These are phyloP conservation scores for Octopus sinensis DNA, from an alignment of 1,140 invertebrate genomes.

Conservation along the genomic window DNA sequence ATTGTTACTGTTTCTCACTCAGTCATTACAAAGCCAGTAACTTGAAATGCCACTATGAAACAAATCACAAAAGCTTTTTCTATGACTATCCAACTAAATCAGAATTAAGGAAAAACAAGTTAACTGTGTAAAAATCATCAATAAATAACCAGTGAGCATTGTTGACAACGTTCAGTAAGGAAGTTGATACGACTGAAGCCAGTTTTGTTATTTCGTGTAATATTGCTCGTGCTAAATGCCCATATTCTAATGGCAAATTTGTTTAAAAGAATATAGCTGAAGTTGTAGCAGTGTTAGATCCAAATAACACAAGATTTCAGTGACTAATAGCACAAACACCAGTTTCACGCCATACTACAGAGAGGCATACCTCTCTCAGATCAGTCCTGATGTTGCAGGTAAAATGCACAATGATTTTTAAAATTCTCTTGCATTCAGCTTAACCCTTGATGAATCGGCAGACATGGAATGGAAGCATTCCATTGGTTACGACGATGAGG, in stretches of 20 bases:
- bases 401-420: too few species aligned
- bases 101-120: background rate
- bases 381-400: too few species aligned
- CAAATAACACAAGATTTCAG: slow-evolving; percentile 8
- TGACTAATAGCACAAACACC: background rate
- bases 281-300: slow-evolving; percentile 1
- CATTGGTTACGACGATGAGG: too few species aligned
- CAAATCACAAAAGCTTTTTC: background rate
- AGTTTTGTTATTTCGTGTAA: slow-evolving; percentile 1
- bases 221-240: slow-evolving; percentile 7
- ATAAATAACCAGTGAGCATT: slow-evolving; percentile 4
- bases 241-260: slow-evolving; percentile 4
- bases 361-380: too few species aligned
- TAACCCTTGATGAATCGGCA: too few species aligned
- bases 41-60: background rate
- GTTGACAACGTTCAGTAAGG: background rate
- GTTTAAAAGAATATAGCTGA: slow-evolving; percentile 5
- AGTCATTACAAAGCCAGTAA: too few species aligned
- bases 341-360: too few species aligned
- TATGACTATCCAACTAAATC: background rate
- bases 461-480: too few species aligned
- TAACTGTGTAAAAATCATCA: background rate
- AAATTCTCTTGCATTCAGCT: too few species aligned
- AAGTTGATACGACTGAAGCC: slow-evolving; percentile 3
- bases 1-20: background rate